Base-by-base conservation (phyloP, 1,140 invertebrate genomes). In the Apolygus lucorum region DNA sequence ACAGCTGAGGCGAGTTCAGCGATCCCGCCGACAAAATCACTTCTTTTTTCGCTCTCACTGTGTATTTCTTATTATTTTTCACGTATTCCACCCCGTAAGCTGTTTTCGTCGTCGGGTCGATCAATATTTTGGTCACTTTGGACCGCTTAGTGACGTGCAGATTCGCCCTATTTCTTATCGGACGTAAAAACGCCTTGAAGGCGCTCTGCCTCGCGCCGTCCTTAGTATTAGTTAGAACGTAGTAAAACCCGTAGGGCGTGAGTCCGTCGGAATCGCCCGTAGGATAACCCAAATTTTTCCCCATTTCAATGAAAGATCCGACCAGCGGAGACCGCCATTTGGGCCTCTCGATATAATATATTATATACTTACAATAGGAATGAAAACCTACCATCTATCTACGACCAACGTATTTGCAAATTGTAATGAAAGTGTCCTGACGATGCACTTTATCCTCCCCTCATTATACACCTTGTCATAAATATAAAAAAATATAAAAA, bases 131-230 rank as follows among this genome's bases (percentile, higher is more conserved):
- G 0, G 83, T 89, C 0, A 86, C 84, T 17, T 84, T 81, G 0
- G 88, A 85, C 64, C 82, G 80, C 69, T 87, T 88, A 0, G 87
- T 83, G 0, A 93, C 81, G 72, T 85, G 83, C 1, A 95, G 81
- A 76, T 94, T 95, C 27, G 68, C 71, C 54, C 91, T 81, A 27
- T 82, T 75, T 2, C 80, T 72, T 25, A 80, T 78, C 2, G 86
- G 82, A 1, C 79, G 75, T 0, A 89, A 76, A 75, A 87, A 89
- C 0, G 84, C 86, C 71, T 81, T 83, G 0, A 86, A 79, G 1
- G 87, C 84, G 70, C 85, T 88, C 73, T 86, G 87, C 17, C 88
- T 78, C 1, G 79, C 79, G 0, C 88, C 88, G 26, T 84, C 75
- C 59, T 81, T 78, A 67, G 86, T 88, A 0, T 87, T 88, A 71